Percentiles rank a stretch among this genome's conserved stretches.
These are phyloP conservation scores for Atrichornis clamosus DNA, from an alignment of 2,113 vertebrate species.

Conservation along the genomic window DNA sequence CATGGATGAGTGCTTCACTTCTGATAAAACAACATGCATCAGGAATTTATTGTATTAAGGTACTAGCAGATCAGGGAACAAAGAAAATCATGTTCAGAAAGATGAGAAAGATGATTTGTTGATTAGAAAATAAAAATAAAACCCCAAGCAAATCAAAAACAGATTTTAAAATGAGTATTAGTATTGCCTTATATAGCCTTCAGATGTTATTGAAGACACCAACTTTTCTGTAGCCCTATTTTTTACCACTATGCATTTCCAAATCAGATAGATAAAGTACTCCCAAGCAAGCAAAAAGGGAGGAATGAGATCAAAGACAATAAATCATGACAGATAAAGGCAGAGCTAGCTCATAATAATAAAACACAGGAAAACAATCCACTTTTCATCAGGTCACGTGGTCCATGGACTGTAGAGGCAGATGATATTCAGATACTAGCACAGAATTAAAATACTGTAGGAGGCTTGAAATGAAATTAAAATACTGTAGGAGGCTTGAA, in stretches of 20 bases:
- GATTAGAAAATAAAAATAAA: neutral
- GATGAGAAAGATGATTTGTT: neutral
- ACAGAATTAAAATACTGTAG: neutral
- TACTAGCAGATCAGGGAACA: neutral
- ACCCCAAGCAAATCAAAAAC: neutral
- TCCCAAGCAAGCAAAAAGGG: neutral
- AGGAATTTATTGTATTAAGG: neutral
- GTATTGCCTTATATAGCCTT: neutral
- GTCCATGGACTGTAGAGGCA: neutral
- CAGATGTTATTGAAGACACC: neutral
- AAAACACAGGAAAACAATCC: slow-evolving; percentile 6
- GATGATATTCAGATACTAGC: neutral
- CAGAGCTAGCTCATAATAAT: neutral
- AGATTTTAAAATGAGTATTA: neutral
- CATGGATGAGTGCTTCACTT: neutral
- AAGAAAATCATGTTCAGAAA: neutral
- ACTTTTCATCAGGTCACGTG: neutral
- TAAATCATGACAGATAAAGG: neutral
- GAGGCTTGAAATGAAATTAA: neutral
- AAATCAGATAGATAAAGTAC: neutral
- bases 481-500: neutral
- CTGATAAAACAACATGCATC: neutral
- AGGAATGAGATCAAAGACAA: slow-evolving; percentile 15
- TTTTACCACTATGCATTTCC: neutral
- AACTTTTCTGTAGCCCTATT: neutral